Conservation (phyloP, 2,113 vertebrate genomes). For the Cathartes aura region DNA sequence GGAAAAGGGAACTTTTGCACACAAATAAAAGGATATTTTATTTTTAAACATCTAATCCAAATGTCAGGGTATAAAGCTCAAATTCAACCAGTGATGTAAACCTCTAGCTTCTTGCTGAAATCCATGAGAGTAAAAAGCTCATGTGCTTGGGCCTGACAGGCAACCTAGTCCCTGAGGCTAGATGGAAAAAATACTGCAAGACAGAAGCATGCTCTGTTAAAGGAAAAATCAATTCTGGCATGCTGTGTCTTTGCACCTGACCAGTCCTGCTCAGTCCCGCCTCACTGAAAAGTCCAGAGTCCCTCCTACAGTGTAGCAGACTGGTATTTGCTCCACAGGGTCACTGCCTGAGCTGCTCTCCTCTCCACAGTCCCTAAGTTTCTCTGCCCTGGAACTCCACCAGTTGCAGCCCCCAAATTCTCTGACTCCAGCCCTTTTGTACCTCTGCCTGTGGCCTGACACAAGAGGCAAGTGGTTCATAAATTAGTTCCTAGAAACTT, state of each 20-base stretch:
- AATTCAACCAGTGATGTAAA: not conserved
- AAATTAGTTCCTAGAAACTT: not conserved
- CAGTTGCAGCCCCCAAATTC: not conserved
- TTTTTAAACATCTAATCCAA: not conserved
- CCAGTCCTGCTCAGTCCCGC: not conserved
- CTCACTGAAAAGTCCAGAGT: not conserved
- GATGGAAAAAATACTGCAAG: not conserved
- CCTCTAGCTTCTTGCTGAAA: not conserved
- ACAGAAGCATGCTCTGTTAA: not conserved
- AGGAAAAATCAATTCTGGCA: not conserved
- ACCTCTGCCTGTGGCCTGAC: not conserved
- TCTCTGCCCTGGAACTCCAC: not conserved
- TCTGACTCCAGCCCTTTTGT: not conserved
- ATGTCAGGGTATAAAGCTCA: not conserved
- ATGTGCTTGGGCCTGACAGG: not conserved
- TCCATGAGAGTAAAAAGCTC: not conserved
- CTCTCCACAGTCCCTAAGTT: not conserved
- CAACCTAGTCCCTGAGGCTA: not conserved
- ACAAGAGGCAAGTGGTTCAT: not conserved
- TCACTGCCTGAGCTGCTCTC: not conserved
- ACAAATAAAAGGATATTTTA: not conserved
- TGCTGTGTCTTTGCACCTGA: not conserved
- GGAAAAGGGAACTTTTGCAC: not conserved
- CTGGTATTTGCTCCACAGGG: accelerated
- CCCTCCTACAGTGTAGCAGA: not conserved